Evolutionary conservation across 2,797 vertebrate genomes (phyloP).

Genomic region (Mus caroli): DNA sequence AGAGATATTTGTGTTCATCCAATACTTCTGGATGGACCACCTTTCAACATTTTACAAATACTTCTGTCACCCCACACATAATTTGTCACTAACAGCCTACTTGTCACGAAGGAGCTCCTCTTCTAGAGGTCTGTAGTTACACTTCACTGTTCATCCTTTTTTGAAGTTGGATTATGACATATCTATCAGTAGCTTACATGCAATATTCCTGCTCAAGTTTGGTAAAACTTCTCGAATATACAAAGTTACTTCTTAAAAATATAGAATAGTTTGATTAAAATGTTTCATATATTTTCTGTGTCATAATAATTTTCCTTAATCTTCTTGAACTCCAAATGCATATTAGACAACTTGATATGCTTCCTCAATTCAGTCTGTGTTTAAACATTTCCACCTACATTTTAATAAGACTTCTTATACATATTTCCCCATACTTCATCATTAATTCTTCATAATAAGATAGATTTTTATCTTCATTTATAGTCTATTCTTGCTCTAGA

Average conservation of each 20-base stretch:
- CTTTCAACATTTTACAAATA: background rate
- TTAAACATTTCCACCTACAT: background rate
- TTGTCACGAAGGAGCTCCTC: background rate
- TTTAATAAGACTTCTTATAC: background rate
- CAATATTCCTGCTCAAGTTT: background rate
- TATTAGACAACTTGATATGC: background rate
- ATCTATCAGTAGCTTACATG: background rate
- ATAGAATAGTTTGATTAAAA: background rate
- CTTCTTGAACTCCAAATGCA: background rate
- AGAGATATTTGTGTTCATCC: background rate
- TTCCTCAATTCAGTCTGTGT: background rate
- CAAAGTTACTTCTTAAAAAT: background rate
- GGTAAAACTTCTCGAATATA: background rate
- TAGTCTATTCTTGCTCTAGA: background rate
- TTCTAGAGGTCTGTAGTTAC: background rate
- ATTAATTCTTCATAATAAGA: background rate
- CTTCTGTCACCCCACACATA: background rate
- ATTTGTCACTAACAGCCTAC: background rate
- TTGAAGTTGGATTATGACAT: background rate
- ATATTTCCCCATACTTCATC: background rate
- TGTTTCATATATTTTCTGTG: background rate
- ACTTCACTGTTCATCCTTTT: background rate
- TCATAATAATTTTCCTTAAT: background rate
- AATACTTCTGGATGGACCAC: background rate
- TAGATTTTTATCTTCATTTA: background rate